A percentile compares a stretch with the other conserved stretches of the same genome.
Conservation (phyloP, 2,113 vertebrate genomes). For the Lophotis ruficrista region DNA sequence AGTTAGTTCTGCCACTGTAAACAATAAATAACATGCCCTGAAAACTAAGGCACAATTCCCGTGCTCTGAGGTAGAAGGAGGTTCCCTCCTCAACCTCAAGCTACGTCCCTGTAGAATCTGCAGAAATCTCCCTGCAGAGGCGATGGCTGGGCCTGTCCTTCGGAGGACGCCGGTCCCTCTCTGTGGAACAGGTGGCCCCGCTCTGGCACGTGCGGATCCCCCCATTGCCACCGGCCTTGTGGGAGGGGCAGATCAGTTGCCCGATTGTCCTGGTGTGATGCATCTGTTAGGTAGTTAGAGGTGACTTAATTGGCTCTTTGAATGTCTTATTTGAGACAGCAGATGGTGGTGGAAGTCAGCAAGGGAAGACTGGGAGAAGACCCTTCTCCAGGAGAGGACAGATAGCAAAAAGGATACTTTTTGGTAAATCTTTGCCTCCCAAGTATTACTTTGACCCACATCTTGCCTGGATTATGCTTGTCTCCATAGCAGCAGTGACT, state of each 20-base stretch:
- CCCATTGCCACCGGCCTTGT: accelerated
- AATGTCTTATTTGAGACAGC: background rate
- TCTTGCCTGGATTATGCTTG: slow-evolving; percentile 59
- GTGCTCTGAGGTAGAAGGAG: background rate
- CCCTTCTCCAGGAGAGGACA: background rate
- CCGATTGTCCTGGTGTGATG: background rate
- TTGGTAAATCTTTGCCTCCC: background rate
- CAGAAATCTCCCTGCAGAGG: background rate
- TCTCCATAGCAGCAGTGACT: slow-evolving; percentile 60
- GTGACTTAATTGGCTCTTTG: background rate
- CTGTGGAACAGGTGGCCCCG: background rate
- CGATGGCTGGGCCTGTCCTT: background rate
- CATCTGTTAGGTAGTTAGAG: background rate
- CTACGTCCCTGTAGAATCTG: background rate
- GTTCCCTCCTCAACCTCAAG: background rate
- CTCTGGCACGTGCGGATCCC: background rate
- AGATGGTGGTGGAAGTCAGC: background rate
- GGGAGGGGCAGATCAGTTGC: background rate
- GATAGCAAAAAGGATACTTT: background rate
- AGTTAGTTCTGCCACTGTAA: background rate
- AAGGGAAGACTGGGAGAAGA: background rate
- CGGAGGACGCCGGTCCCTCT: background rate
- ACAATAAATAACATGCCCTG: background rate
- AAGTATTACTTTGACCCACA: slow-evolving; percentile 16
- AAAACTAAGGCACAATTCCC: background rate